These are phyloP conservation scores for Monoplex corrugatus DNA, from an alignment of 2,888 invertebrate genomes.

Conservation along the genomic window DNA sequence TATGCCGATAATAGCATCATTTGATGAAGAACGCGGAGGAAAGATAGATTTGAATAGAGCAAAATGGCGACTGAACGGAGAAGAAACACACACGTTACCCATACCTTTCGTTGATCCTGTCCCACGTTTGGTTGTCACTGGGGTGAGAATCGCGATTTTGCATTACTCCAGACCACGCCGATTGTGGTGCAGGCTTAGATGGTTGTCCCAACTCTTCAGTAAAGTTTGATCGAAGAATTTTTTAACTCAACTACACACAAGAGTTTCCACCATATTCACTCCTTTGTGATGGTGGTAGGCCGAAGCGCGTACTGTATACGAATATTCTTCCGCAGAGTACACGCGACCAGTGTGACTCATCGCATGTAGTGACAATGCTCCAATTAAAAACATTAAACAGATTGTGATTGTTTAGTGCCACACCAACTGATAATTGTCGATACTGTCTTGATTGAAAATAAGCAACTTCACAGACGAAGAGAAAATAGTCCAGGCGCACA, in stretches of 20 bases:
- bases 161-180: conserved; percentile 52
- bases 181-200: conserved; percentile 37
- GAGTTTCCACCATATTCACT: conserved; percentile 47
- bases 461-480: conserved; percentile 28
- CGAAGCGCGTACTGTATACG: conserved; percentile 15
- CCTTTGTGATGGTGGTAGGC: conserved; percentile 50
- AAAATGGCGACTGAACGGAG: conserved; percentile 43
- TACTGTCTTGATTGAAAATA: conserved; percentile 5
- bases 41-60: conserved; percentile 49
- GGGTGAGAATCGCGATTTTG: conserved; percentile 56
- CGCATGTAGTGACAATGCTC: background rate
- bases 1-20: conserved; percentile 3
- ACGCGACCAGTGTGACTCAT: conserved; percentile 23
- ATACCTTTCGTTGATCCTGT: conserved; percentile 56
- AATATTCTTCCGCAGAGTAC: conserved; percentile 45
- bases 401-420: background rate
- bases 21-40: conserved; percentile 24
- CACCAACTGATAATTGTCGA: background rate
- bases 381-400: background rate
- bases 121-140: conserved; percentile 54
- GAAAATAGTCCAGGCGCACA: conserved; percentile 41
- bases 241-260: conserved; percentile 42
- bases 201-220: conserved; percentile 36
- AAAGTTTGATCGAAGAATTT: conserved; percentile 48
- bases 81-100: conserved; percentile 36